Evolutionary conservation across 2,888 invertebrate genomes (phyloP).

Genomic region (Oeneis ivallda): DNA sequence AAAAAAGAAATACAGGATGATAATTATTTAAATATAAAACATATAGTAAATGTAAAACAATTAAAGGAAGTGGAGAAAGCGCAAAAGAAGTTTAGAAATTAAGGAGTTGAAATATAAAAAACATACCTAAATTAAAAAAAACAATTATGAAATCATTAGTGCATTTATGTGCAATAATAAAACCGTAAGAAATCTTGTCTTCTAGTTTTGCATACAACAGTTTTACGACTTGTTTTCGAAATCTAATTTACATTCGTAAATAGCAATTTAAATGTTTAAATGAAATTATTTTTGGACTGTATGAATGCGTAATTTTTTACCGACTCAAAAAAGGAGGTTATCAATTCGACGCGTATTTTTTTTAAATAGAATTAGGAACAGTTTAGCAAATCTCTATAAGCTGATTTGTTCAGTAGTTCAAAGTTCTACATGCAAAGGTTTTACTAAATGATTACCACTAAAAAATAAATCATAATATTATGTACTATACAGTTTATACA

Average conservation of each 20-base stretch:
- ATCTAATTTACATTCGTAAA: not conserved
- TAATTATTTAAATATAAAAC: too few species aligned
- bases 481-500: not conserved
- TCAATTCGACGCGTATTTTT: too few species aligned
- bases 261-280: not conserved
- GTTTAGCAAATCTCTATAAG: too few species aligned
- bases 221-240: slow-evolving; percentile 2
- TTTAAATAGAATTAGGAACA: too few species aligned
- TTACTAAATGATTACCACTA: too few species aligned
- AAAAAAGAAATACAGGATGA: too few species aligned
- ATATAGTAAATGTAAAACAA: too few species aligned
- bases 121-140: not conserved
- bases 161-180: slow-evolving; percentile 12
- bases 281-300: not conserved
- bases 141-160: slow-evolving; percentile 10
- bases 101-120: not conserved
- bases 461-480: too few species aligned
- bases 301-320: too few species aligned
- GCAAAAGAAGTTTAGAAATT: slow-evolving; percentile 11
- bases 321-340: too few species aligned
- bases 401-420: too few species aligned
- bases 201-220: not conserved
- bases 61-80: slow-evolving; percentile 2
- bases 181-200: slow-evolving; percentile 3
- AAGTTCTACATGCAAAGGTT: too few species aligned